Base-by-base conservation (phyloP, 2,888 invertebrate genomes). In the Onchidella celtica region DNA sequence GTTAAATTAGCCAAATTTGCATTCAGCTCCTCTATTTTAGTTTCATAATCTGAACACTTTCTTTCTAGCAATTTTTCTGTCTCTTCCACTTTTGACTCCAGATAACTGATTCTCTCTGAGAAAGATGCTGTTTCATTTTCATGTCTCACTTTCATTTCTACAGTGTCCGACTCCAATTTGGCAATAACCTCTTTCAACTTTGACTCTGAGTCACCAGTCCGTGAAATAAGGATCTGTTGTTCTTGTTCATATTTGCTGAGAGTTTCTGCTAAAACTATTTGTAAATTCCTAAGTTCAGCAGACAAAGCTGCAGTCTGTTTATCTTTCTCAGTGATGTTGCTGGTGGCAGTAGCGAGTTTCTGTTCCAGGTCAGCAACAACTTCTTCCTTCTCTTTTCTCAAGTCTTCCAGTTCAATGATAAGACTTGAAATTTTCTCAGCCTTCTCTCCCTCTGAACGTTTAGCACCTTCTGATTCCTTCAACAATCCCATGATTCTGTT, bases 91-190 rank as follows among this genome's bases (percentile, higher is more conserved):
- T 85, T 79, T 27, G 73, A 27, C 75, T 84, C 81, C 38, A 84
- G 9, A 21, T 77, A 47, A 47, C 29, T 63, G 27, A 79, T 68
- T 38, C 73, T 55, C 27, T 79, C 68, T 69, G 78, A 57, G 34
- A 73, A 32, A n/a, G 65, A 55, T 27, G 55, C 21, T 38, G 63
- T 75, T 40, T 83, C 78, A 57, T 82, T 84, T 32, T 86, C 84
- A 36, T 78, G 55, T 55, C 77, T 70, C n/a, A 59, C n/a, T 34
- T 79, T 72, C 2, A 80, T 57, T 32, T 83, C 75, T 47, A 79
- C 61, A 69, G 82, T 81, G 55, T 85, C 83, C 11, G 75, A 40
- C 29, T 82, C 77, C 68, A 84, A 84, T 55, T 86, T 84, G 9
- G 77, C 24, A 36, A 75, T 76, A n/a, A n/a, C 29, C 14, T 59